phyloP scores from a whole-genome alignment of 1,140 invertebrate genomes.

The Drosophila obscura region DNA sequence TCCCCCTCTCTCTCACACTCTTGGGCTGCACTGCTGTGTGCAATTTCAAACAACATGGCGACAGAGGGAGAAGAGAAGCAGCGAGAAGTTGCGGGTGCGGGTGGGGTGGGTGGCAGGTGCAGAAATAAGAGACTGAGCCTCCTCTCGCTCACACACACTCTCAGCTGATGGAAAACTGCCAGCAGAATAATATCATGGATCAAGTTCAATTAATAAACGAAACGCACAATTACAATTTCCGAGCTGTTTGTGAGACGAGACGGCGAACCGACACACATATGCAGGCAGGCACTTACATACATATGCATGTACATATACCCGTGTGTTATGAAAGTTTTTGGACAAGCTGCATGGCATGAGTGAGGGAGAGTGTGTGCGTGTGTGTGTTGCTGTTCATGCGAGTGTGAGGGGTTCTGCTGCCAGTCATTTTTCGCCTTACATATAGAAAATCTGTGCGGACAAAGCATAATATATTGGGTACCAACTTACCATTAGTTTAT shows the following conservation, averaged over 20 bases:
- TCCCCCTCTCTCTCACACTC: no score
- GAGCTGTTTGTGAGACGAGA: slow-evolving; percentile 14
- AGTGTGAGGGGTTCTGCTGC: slow-evolving; percentile 15
- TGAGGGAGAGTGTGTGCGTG: slow-evolving; percentile 4
- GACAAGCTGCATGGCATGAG: slow-evolving; percentile 45
- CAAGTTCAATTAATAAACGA: slow-evolving; percentile 60
- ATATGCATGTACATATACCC: slow-evolving; percentile 23
- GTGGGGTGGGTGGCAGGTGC: slow-evolving; percentile 43
- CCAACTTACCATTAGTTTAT: slow-evolving; percentile 76
- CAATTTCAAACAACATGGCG: slow-evolving; percentile 72
- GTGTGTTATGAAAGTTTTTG: slow-evolving; percentile 59
- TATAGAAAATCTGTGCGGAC: slow-evolving; percentile 33
- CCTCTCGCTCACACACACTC: background rate
- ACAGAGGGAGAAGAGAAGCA: slow-evolving; percentile 16
- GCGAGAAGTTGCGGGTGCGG: slow-evolving; percentile 17
- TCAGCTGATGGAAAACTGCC: slow-evolving; percentile 9
- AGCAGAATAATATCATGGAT: slow-evolving; percentile 27
- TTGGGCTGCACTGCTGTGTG: slow-evolving; percentile 6
- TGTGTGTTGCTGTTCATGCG: slow-evolving; percentile 12
- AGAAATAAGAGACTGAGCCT: slow-evolving; percentile 13
- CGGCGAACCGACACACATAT: slow-evolving; percentile 18
- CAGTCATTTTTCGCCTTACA: slow-evolving; percentile 51
- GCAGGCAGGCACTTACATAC: slow-evolving; percentile 26
- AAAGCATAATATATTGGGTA: background rate
- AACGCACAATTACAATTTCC: slow-evolving; percentile 44